These are phyloP conservation scores for Delichon dasypus DNA, from an alignment of 2,797 vertebrate species.

Conservation along the genomic window DNA sequence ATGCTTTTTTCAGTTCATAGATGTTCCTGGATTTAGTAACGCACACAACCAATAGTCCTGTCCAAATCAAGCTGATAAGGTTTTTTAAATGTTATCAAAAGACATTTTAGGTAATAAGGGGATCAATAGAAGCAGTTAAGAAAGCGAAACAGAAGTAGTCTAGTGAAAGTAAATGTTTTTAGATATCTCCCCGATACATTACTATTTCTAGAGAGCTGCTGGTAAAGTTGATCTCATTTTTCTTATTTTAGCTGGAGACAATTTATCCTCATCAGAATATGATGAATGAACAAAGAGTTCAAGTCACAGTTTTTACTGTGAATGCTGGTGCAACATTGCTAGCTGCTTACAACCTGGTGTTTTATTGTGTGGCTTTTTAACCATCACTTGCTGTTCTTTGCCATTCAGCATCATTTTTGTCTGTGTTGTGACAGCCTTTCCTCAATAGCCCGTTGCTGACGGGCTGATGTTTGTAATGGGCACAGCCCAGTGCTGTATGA, in stretches of 20 bases:
- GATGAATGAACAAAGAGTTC: neutral
- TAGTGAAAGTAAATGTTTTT: neutral
- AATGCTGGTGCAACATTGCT: neutral
- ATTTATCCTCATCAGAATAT: neutral
- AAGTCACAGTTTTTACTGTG: neutral
- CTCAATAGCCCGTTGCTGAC: neutral
- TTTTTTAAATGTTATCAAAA: neutral
- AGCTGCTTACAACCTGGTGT: rapidly evolving
- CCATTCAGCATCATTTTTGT: neutral
- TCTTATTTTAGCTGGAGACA: neutral
- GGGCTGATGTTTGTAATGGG: neutral
- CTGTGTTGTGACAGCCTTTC: neutral
- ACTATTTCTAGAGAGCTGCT: neutral
- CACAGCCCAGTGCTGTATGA: neutral
- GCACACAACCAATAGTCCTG: neutral
- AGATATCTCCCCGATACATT: neutral
- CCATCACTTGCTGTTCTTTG: neutral
- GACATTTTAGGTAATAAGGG: neutral
- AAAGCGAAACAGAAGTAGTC: neutral
- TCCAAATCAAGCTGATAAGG: neutral
- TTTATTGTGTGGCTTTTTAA: neutral
- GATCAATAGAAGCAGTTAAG: neutral
- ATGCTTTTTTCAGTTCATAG: neutral
- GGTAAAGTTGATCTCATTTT: neutral
- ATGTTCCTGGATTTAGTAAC: neutral